Percentiles rank a stretch among this genome's conserved stretches.
Conservation (phyloP, 2,113 vertebrate genomes). For the Rutilus rutilus region DNA sequence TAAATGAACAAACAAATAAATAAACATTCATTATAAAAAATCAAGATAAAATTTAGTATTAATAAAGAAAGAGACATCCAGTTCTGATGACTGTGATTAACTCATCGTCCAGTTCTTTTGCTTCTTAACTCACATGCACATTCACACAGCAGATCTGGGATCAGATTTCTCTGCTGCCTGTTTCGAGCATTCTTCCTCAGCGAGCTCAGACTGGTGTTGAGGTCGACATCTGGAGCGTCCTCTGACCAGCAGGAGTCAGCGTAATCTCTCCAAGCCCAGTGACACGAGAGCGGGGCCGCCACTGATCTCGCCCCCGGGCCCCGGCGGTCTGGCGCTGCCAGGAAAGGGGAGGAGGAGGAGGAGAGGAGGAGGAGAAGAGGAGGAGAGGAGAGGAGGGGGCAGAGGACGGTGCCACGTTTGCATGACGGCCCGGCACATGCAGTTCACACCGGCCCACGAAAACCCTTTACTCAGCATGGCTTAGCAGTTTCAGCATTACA, state of each 20-base stretch:
- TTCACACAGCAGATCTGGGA: conserved; percentile 7
- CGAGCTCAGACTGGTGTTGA: background rate
- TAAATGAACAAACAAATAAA: background rate
- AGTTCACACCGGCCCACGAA: background rate
- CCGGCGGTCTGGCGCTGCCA: conserved; percentile 64
- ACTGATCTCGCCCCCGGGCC: conserved; percentile 71
- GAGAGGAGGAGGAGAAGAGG: conserved; percentile 2
- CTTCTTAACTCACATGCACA: background rate
- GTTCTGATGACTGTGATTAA: background rate
- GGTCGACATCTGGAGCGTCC: conserved; percentile 24
- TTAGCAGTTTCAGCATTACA: background rate
- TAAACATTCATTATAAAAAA: background rate
- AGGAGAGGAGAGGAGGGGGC: background rate
- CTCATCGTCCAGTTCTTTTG: background rate
- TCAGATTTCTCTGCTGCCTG: conserved; percentile 30
- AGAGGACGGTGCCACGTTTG: conserved; percentile 73
- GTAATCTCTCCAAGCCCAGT: conserved; percentile 45
- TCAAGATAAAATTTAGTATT: background rate
- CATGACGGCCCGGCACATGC: conserved; percentile 59
- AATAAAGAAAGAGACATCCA: background rate
- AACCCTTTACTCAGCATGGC: background rate
- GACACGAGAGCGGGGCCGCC: conserved; percentile 56
- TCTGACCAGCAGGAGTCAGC: conserved; percentile 53
- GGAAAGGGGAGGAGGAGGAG: conserved; percentile 41
- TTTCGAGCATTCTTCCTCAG: conserved; percentile 1